Evolutionary conservation across 2,888 invertebrate genomes (phyloP), one percentile per base, ranked within the genome.

Genomic region (Ectemnius continuus): DNA sequence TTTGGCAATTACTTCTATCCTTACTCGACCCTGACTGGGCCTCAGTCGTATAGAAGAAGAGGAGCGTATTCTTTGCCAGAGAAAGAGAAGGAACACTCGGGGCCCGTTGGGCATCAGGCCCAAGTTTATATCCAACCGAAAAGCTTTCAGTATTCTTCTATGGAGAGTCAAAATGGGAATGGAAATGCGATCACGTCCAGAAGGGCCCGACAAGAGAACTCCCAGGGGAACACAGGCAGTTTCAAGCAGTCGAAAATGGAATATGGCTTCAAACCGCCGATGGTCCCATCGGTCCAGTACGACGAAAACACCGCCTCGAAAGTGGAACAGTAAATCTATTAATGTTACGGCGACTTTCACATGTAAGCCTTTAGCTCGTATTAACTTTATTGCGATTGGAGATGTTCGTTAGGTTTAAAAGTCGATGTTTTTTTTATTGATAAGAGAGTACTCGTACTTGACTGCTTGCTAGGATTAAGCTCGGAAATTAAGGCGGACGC

Each of bases 251-350:
- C 96, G 0, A 94, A 95, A 84, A 93, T 97, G 85, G 97, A 97
- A 80, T 97, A 97, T 82, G 95, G 96, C 0, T 97, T 97, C 82
- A 95, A 95, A 84, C 96, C 97, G 0, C 97, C 96, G 0, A 89
- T 97, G 82, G 93, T 95, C 75, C 97, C 97, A 0, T 97, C 97
- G 0, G 92, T 95, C 4, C 95, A 96, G 88, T 94, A 96, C 11
- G 96, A 96, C 85, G 94, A 96, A 77, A 93, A 95, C 62, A 89
- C 90, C 0, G 89, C 88, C 2, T 84, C 87, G 11, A 89, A 89
- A 82, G 88, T 91, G 4, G 88, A 90, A 13, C 73, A 69, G 48
- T 48, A 16, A 20, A 14, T 13, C 14, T 14, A 60, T 14, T 2
- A 36, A 26, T 13, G 56, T 70, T 20, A 28, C 18, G 16, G 11